Conservation (phyloP, 2,888 invertebrate species). For the Eupithecia inturbata region DNA sequence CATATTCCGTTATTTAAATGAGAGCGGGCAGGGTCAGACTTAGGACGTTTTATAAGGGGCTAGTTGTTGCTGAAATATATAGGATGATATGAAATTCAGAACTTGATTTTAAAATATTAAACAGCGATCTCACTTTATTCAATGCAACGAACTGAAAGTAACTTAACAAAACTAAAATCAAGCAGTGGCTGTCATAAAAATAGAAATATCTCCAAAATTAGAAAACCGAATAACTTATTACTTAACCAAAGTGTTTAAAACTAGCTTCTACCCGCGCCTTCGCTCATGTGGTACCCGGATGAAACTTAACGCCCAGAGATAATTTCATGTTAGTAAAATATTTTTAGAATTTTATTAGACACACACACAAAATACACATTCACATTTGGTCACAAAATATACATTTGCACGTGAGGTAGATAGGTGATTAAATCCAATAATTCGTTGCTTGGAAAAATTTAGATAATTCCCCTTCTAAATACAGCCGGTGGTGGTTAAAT, state of each 20-base stretch:
- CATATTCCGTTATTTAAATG: slow-evolving; percentile 1
- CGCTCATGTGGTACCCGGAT: background rate
- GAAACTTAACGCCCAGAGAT: too few species aligned
- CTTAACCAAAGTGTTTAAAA: background rate
- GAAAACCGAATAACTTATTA: background rate
- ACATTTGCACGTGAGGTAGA: background rate
- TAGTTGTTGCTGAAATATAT: background rate
- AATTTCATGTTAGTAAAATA: too few species aligned
- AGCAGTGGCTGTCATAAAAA: too few species aligned
- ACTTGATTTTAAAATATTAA: background rate
- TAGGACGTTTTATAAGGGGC: background rate
- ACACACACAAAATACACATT: too few species aligned
- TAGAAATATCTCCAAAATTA: background rate
- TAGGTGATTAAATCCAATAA: too few species aligned
- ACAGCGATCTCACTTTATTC: too few species aligned
- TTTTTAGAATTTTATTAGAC: too few species aligned
- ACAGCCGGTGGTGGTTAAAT: background rate
- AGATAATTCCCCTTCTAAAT: background rate
- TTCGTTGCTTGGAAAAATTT: background rate
- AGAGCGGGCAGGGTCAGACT: background rate
- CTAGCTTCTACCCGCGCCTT: background rate
- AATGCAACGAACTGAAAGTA: too few species aligned
- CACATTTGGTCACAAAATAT: too few species aligned
- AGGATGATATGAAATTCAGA: background rate
- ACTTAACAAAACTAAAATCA: too few species aligned